Conservation (phyloP, 2,797 vertebrate genomes). For the Alauda arvensis region DNA sequence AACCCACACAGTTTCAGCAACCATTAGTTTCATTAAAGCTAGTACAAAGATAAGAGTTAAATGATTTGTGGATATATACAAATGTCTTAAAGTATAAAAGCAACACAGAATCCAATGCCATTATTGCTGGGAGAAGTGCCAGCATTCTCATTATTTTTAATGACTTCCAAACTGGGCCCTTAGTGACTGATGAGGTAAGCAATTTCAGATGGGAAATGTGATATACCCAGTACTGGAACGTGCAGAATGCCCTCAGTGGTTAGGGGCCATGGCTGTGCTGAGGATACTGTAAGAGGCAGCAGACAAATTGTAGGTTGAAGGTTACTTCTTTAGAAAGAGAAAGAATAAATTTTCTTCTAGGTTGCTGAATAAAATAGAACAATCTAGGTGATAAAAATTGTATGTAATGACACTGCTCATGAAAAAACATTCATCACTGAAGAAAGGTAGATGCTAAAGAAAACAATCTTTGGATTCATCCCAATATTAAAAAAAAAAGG, state of each 20-base stretch:
- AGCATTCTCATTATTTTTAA: constrained; percentile 44
- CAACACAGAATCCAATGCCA: background rate
- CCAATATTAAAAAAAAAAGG: background rate
- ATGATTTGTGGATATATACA: constrained; percentile 26
- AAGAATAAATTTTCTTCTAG: background rate
- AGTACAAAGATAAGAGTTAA: background rate
- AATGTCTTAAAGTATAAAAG: constrained; percentile 19
- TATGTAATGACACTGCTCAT: background rate
- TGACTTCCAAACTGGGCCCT: constrained; percentile 21
- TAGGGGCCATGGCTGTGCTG: background rate
- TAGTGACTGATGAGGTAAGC: constrained; percentile 19
- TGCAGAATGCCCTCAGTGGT: background rate
- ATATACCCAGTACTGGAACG: background rate
- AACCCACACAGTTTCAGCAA: background rate
- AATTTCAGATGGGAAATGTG: constrained; percentile 10
- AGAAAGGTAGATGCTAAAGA: background rate
- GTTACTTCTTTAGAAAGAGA: background rate
- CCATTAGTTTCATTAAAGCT: constrained; percentile 27
- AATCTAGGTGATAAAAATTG: background rate
- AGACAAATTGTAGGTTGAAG: background rate
- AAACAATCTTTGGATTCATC: background rate
- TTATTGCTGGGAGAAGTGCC: constrained; percentile 42
- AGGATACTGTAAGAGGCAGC: background rate
- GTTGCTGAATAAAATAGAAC: background rate
- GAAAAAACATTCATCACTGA: background rate